Percentiles rank a stretch among this genome's conserved stretches.
phyloP scores from a whole-genome alignment of 2,113 vertebrate species.

The Vimba vimba region DNA sequence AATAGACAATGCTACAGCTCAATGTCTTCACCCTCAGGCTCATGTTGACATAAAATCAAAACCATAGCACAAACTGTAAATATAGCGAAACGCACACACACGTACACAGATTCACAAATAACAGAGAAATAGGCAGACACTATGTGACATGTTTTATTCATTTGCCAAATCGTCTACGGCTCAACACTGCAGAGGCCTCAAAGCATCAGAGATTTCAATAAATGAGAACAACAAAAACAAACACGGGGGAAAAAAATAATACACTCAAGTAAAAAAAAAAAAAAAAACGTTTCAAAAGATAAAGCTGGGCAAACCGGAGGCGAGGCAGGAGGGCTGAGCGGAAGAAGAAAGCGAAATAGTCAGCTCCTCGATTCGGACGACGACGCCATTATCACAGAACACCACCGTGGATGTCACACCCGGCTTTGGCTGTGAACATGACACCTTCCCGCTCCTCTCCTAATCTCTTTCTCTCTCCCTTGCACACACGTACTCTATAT shows the following conservation, averaged over 20 bases:
- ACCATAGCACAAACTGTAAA: constrained; percentile 67
- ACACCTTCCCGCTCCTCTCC: constrained; percentile 55
- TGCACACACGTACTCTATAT: constrained; percentile 46
- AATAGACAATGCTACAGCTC: constrained; percentile 49
- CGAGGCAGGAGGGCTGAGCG: not conserved
- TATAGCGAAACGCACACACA: constrained; percentile 59
- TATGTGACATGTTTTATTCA: constrained; percentile 47
- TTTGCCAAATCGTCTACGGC: constrained; percentile 42
- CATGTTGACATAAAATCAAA: constrained; percentile 71
- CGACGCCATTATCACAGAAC: constrained; percentile 28
- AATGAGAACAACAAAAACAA: constrained; percentile 43
- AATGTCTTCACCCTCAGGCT: constrained; percentile 69
- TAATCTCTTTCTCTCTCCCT: constrained; percentile 47
- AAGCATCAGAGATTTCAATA: constrained; percentile 50
- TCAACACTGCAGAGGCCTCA: constrained; percentile 32
- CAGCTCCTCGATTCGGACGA: not conserved
- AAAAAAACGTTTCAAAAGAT: constrained; percentile 1
- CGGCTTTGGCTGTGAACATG: constrained; percentile 60
- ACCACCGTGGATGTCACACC: constrained; percentile 7
- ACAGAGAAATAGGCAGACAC: constrained; percentile 23
- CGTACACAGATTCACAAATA: not conserved
- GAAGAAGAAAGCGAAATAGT: constrained; percentile 24
- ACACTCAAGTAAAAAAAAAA: constrained; percentile 16
- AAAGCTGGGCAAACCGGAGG: constrained; percentile 25
- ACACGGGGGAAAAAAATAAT: constrained; percentile 4